phyloP scores from a whole-genome alignment of 2,797 vertebrate genomes.

The Gymnodraco acuticeps region DNA sequence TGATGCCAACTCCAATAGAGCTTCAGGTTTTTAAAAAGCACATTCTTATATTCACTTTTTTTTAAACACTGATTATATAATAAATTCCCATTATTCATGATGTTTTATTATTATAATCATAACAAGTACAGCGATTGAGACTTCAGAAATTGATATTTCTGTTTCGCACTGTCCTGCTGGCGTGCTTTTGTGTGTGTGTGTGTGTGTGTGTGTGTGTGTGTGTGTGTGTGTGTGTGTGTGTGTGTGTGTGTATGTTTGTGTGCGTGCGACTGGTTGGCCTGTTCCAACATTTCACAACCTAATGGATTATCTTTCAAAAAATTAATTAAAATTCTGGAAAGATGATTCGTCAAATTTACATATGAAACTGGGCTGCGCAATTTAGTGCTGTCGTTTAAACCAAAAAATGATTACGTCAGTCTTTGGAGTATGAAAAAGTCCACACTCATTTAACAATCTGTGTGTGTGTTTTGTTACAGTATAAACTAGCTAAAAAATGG shows the following conservation, averaged over 20 bases:
- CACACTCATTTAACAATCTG: neutral
- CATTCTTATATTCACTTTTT: neutral
- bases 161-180: neutral
- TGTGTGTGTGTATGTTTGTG: neutral
- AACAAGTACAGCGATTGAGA: neutral
- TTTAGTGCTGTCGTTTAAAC: constrained; percentile 3
- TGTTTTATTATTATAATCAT: neutral
- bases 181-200: neutral
- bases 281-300: constrained; percentile 4
- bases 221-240: neutral
- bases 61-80: neutral
- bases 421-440: constrained; percentile 21
- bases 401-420: neutral
- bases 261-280: neutral
- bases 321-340: constrained; percentile 29
- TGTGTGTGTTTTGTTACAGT: neutral
- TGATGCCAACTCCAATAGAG: neutral
- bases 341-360: constrained; percentile 40
- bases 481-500: too few species aligned
- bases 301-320: constrained; percentile 33
- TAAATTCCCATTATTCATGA: neutral
- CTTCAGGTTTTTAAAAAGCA: neutral
- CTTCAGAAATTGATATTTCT: constrained; percentile 7
- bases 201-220: neutral
- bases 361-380: constrained; percentile 18